Evolutionary conservation across 2,888 invertebrate genomes (phyloP).

Genomic region (Girardia tigrina): DNA sequence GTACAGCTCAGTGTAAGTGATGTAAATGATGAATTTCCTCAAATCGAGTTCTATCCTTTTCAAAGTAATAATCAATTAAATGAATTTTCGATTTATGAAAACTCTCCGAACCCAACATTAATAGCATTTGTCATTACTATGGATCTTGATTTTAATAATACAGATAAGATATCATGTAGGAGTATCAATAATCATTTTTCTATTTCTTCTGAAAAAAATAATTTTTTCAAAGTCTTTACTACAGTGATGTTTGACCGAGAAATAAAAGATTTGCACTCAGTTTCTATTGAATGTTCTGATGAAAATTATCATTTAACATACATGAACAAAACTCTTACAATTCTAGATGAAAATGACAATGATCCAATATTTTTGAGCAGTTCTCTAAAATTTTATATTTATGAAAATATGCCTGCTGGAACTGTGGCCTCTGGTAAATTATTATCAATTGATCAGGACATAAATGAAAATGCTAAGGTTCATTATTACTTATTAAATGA

Average conservation of each 20-base stretch:
- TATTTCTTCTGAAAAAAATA: not conserved
- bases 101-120: not conserved
- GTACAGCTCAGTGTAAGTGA: not conserved
- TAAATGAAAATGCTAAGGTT: not conserved
- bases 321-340: not conserved
- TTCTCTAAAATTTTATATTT: not conserved
- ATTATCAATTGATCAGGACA: not conserved
- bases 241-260: not conserved
- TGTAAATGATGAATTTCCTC: not conserved
- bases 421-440: not conserved
- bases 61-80: not conserved
- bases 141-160: not conserved
- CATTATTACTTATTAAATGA: not conserved
- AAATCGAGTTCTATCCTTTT: not conserved
- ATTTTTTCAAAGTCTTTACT: not conserved
- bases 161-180: not conserved
- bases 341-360: not conserved
- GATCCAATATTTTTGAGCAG: not conserved
- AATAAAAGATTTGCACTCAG: not conserved
- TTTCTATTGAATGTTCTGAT: not conserved
- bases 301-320: not conserved
- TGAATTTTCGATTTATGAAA: not conserved
- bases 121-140: not conserved
- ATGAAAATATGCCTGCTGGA: conserved; percentile 2
- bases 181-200: not conserved